A percentile compares a stretch with the other conserved stretches of the same genome.
phyloP scores from a whole-genome alignment of 2,113 vertebrate species.

The Bombycilla garrulus region DNA sequence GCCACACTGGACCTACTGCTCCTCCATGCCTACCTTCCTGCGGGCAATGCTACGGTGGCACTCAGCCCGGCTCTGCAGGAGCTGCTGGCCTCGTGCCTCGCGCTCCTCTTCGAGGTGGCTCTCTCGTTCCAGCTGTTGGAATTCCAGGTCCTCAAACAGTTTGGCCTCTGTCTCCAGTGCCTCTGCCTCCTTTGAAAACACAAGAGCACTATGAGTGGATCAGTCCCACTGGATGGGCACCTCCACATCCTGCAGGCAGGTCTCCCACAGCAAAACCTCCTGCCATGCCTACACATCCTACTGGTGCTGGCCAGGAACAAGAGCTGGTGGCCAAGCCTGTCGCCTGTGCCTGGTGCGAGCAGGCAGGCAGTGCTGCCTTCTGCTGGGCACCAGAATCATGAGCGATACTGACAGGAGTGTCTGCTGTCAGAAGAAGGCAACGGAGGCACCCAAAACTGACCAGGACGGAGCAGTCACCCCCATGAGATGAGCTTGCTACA shows the following conservation, averaged over 20 bases:
- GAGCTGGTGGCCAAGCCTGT: background rate
- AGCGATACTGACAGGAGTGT: background rate
- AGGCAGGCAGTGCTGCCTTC: background rate
- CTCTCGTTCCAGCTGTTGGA: slow-evolving; percentile 96
- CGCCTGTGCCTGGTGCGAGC: fast-evolving
- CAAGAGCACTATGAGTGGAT: fast-evolving
- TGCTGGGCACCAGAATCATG: background rate
- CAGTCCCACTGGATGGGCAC: background rate
- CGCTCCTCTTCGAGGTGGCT: slow-evolving; percentile 92
- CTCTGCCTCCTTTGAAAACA: slow-evolving; percentile 83
- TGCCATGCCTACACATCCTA: background rate
- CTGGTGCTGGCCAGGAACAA: background rate
- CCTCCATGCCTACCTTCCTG: slow-evolving; percentile 80
- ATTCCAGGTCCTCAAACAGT: slow-evolving; percentile 96
- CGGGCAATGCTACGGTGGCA: slow-evolving; percentile 78
- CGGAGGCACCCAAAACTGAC: background rate
- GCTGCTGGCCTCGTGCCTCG: slow-evolving; percentile 84
- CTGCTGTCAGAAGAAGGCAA: background rate
- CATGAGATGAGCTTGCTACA: fast-evolving
- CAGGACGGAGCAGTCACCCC: background rate
- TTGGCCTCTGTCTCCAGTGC: slow-evolving; percentile 85
- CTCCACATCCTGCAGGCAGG: background rate
- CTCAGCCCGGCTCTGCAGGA: slow-evolving; percentile 84
- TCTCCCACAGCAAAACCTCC: background rate
- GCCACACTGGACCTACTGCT: background rate